These are phyloP conservation scores for Euura lappo DNA, from an alignment of 1,140 invertebrate genomes.

Conservation along the genomic window DNA sequence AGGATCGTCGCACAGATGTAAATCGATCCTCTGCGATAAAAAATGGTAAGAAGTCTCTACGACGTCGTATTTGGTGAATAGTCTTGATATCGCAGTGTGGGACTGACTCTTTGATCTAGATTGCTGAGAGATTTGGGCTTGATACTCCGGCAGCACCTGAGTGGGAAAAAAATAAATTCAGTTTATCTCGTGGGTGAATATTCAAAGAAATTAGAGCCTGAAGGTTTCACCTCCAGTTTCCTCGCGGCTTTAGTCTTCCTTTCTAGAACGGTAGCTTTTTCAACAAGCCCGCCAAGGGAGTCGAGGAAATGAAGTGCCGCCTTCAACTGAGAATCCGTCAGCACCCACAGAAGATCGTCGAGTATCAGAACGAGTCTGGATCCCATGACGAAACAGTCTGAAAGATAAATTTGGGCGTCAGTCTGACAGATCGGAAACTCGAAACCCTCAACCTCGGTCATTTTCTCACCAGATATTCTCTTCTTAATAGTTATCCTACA, in stretches of 20 bases:
- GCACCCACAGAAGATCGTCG: constrained; percentile 97
- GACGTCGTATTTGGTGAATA: constrained; percentile 92
- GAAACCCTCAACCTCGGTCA: background rate
- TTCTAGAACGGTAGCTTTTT: constrained; percentile 81
- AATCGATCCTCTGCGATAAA: constrained; percentile 90
- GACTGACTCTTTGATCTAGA: constrained; percentile 55
- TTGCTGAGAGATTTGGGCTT: constrained; percentile 76
- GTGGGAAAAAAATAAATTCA: constrained; percentile 10
- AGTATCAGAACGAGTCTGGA: constrained; percentile 91
- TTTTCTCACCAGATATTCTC: constrained; percentile 75
- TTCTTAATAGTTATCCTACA: constrained; percentile 98
- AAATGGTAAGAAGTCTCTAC: constrained; percentile 98
- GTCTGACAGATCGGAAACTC: background rate
- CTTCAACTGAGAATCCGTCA: constrained; percentile 95
- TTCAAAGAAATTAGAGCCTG: background rate
- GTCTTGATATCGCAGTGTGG: constrained; percentile 64
- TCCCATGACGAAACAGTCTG: constrained; percentile 93
- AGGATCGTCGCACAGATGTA: constrained; percentile 97
- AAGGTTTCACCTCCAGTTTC: constrained; percentile 78
- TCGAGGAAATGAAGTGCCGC: constrained; percentile 94
- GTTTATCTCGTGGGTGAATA: background rate
- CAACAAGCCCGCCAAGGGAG: constrained; percentile 85
- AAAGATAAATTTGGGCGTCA: constrained; percentile 39
- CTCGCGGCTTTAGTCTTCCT: constrained; percentile 88
- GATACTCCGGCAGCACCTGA: constrained; percentile 80